Percentiles rank a stretch among this genome's conserved stretches.
These are phyloP conservation scores for Campylomormyrus tamandua DNA, from an alignment of 2,113 vertebrate species.

Conservation along the genomic window DNA sequence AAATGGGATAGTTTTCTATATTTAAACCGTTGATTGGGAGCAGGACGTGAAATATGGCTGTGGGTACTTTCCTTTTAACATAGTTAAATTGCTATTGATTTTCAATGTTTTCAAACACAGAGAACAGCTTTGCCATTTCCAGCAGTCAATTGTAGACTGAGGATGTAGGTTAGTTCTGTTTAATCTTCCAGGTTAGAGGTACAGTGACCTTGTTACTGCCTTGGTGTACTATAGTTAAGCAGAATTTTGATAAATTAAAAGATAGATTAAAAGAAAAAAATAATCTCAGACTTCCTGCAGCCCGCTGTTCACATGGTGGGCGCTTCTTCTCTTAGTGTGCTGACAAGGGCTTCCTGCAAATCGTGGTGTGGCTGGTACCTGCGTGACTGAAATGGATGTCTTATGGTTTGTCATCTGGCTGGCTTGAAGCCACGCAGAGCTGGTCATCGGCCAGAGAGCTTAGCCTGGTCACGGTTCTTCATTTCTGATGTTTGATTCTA, in stretches of 20 bases:
- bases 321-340: constrained; percentile 67
- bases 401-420: background rate
- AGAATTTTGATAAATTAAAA: background rate
- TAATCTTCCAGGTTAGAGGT: background rate
- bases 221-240: background rate
- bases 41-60: background rate
- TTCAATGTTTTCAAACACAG: background rate
- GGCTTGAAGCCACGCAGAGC: background rate
- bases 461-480: background rate
- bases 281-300: background rate
- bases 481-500: background rate
- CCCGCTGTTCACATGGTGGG: constrained; percentile 23
- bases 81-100: background rate
- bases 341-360: constrained; percentile 59
- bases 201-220: background rate
- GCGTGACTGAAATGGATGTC: constrained; percentile 17
- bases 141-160: background rate
- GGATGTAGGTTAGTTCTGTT: background rate
- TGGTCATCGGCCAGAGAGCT: no score
- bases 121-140: background rate
- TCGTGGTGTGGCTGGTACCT: constrained; percentile 50
- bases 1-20: background rate
- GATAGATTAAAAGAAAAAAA: background rate
- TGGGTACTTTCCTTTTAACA: background rate
- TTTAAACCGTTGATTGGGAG: background rate